Percentiles rank a stretch among this genome's conserved stretches.
phyloP scores from a whole-genome alignment of 1,140 invertebrate genomes.

The Drosophila nigrodunni region DNA sequence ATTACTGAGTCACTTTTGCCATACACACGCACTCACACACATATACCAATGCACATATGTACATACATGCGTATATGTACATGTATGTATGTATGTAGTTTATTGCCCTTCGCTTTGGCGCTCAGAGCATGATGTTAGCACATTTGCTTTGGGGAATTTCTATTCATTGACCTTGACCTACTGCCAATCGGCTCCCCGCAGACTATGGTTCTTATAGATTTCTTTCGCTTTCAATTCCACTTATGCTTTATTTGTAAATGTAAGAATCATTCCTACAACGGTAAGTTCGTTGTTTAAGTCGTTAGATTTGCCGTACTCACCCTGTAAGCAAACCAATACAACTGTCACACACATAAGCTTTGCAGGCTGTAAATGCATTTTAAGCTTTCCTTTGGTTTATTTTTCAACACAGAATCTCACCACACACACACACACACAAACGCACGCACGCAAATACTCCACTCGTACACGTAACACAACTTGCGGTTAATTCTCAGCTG shows the following conservation, averaged over 20 bases:
- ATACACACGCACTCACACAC: neutral
- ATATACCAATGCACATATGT: no score
- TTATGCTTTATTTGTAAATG: neutral
- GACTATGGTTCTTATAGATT: slow-evolving; percentile 44
- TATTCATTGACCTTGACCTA: slow-evolving; percentile 71
- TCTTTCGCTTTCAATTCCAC: slow-evolving; percentile 15
- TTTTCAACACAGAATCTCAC: slow-evolving; percentile 12
- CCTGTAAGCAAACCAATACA: slow-evolving; percentile 32
- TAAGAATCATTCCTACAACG: neutral
- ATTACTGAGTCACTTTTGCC: slow-evolving; percentile 78
- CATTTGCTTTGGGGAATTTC: slow-evolving; percentile 69
- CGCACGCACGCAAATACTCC: neutral
- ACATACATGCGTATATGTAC: no score
- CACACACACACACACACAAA: neutral
- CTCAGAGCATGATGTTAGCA: slow-evolving; percentile 54
- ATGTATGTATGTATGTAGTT: slow-evolving; percentile 39
- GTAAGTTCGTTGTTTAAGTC: slow-evolving; percentile 68
- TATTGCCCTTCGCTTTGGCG: slow-evolving; percentile 74
- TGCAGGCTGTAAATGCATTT: slow-evolving; percentile 25
- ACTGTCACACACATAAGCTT: slow-evolving; percentile 23
- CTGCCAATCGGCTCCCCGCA: slow-evolving; percentile 23
- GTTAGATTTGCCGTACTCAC: slow-evolving; percentile 59
- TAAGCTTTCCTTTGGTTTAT: slow-evolving; percentile 6
- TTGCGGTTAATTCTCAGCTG: slow-evolving; percentile 32
- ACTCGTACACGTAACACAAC: neutral